phyloP scores from a whole-genome alignment of 2,797 vertebrate species.

The Sphenodon punctatus region DNA sequence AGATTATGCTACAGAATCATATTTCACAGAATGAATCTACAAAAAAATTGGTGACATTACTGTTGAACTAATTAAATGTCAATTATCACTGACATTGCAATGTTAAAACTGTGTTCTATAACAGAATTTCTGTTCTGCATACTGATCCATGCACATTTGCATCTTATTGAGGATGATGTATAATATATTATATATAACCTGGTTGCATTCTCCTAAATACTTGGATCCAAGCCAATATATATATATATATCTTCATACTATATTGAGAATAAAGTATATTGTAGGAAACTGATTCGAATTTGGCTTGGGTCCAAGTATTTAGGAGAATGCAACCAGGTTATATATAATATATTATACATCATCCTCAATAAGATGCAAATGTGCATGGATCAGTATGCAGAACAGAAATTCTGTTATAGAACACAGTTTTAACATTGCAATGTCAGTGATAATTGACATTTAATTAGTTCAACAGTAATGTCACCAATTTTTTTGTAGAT shows the following conservation, averaged over 20 bases:
- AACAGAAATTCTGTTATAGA: constrained; percentile 15
- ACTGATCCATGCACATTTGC: constrained; percentile 25
- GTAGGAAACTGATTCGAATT: neutral
- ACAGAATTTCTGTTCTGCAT: constrained; percentile 11
- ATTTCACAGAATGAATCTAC: constrained; percentile 15
- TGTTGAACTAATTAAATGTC: constrained; percentile 56
- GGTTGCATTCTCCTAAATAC: no score
- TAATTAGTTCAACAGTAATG: constrained; percentile 44
- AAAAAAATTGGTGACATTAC: constrained; percentile 25
- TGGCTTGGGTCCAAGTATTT: constrained; percentile 5
- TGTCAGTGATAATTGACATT: constrained; percentile 51
- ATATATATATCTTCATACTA: neutral
- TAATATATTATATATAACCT: no score
- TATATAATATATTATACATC: no score
- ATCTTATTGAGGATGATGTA: no score
- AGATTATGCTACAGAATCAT: neutral
- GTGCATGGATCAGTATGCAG: constrained; percentile 13
- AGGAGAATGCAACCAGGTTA: no score
- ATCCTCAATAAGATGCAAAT: constrained; percentile 41
- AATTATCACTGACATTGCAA: constrained; percentile 38
- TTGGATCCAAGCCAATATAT: constrained; percentile 5
- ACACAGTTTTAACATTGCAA: constrained; percentile 37
- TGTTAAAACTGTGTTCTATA: constrained; percentile 28
- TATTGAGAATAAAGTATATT: constrained; percentile 2
- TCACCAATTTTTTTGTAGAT: constrained; percentile 21